Conservation (phyloP, 2,888 invertebrate genomes). For the Crepidodera aurea region DNA sequence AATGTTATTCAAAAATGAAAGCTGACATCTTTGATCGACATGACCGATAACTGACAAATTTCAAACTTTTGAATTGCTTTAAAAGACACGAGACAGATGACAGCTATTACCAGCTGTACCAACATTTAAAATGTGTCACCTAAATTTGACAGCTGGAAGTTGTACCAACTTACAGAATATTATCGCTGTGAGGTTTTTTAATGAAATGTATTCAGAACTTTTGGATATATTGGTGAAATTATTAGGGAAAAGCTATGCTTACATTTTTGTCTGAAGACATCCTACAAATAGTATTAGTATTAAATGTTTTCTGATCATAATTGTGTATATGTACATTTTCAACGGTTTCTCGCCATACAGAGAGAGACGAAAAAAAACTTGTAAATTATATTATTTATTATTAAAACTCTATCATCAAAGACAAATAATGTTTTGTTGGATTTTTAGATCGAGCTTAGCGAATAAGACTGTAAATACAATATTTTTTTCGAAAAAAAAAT, state of each 20-base stretch:
- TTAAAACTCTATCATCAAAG: constrained; percentile 41
- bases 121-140: too few species aligned
- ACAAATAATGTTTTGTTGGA: constrained; percentile 48
- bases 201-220: too few species aligned
- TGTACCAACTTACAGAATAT: too few species aligned
- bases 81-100: too few species aligned
- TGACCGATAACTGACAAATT: too few species aligned
- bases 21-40: too few species aligned
- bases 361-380: constrained; percentile 32
- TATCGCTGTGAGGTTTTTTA: too few species aligned
- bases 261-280: constrained; percentile 11
- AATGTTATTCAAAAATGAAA: too few species aligned
- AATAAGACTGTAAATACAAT: constrained; percentile 54
- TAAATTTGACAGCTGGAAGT: too few species aligned
- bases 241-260: constrained; percentile 23
- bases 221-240: constrained; percentile 10
- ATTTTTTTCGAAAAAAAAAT: constrained; percentile 44
- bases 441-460: constrained; percentile 51
- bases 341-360: constrained; percentile 25
- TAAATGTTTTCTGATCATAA: constrained; percentile 39
- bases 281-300: constrained; percentile 36
- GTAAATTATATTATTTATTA: constrained; percentile 46
- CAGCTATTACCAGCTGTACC: too few species aligned
- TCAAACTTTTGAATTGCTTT: too few species aligned
- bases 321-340: constrained; percentile 50